phyloP scores from a whole-genome alignment of 2,888 invertebrate genomes.

The Drosophila villosipedis region DNA sequence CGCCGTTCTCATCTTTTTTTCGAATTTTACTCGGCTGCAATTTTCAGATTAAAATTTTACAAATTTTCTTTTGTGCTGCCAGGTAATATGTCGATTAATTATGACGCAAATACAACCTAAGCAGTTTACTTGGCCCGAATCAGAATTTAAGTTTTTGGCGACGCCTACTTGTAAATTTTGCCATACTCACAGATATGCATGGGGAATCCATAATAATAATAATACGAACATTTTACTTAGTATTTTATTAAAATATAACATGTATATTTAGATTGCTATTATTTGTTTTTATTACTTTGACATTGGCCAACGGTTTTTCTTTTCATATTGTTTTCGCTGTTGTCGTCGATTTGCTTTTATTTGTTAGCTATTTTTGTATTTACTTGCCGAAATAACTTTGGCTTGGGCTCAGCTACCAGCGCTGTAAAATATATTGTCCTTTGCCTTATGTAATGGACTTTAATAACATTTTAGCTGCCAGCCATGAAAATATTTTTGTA shows the following conservation, averaged over 20 bases:
- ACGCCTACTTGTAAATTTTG: neutral
- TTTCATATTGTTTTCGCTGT: constrained; percentile 7
- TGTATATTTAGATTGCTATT: constrained; percentile 52
- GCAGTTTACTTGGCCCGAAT: neutral
- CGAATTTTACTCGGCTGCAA: neutral
- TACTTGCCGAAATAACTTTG: constrained; percentile 53
- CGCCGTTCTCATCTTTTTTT: neutral
- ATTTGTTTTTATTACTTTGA: constrained; percentile 71
- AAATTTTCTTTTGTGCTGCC: neutral
- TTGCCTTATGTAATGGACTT: constrained; percentile 68
- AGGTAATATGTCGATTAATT: neutral
- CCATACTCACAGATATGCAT: neutral
- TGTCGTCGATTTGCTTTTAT: constrained; percentile 54
- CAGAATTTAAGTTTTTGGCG: neutral
- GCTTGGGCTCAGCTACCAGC: constrained; percentile 1
- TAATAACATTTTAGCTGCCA: constrained; percentile 74
- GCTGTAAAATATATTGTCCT: constrained; percentile 42
- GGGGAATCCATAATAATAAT: neutral
- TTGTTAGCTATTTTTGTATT: constrained; percentile 67
- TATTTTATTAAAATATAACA: neutral
- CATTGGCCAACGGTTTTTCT: constrained; percentile 38
- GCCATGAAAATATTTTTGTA: constrained; percentile 66
- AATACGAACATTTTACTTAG: neutral
- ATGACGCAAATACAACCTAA: neutral
- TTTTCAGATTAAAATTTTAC: neutral